Evolutionary conservation across 2,888 invertebrate species (phyloP), one percentile per base, ranked within the genome.

Genomic region (Platycheirus rosarum): DNA sequence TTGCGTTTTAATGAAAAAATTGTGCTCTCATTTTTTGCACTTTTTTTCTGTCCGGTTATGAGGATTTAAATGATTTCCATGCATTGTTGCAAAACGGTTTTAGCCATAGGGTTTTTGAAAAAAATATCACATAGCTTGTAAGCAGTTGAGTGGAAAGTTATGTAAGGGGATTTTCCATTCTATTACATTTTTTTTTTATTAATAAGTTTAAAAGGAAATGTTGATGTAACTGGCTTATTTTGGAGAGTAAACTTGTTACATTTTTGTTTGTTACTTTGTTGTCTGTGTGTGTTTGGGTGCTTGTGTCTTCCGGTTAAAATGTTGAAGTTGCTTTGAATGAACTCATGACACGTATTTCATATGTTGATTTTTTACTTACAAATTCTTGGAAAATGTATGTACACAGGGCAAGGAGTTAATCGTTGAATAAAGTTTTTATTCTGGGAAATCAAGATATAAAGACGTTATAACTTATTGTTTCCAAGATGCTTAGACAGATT

Each of bases 71-170:
- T 55, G 16, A 63, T 37, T 63, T 44, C 35, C 11, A 37, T 44
- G 18, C 55, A 70, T 76, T 55, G 76, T 70, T 65, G 48, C 23
- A 60, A 40, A 60, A 49, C 49, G 26, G 42, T 70, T 13, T 48
- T 14, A 63, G 63, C 48, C 16, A 29, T 14, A 37, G 66, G 74
- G 48, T 32, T 66, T 57, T 37, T 49, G 9, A 11, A 32, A 32
- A 16, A 18, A 49, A 48, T 48, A 74, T 49, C 65, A 48, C 40
- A 42, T 57, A 14, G 26, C 14, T 29, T 55, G 13, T 40, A 32
- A 44, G 26, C 44, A 5, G 29, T 60, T 60, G 60, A 44, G 60
- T 60, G n/a, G 42, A 44, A 60, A 60, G 60, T 44, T 60, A 44
- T 60, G 60, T 26, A 57, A 26, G 26, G 40, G 11, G 53, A 35